phyloP scores from a whole-genome alignment of 2,113 vertebrate species.

The Paramisgurnus dabryanus region DNA sequence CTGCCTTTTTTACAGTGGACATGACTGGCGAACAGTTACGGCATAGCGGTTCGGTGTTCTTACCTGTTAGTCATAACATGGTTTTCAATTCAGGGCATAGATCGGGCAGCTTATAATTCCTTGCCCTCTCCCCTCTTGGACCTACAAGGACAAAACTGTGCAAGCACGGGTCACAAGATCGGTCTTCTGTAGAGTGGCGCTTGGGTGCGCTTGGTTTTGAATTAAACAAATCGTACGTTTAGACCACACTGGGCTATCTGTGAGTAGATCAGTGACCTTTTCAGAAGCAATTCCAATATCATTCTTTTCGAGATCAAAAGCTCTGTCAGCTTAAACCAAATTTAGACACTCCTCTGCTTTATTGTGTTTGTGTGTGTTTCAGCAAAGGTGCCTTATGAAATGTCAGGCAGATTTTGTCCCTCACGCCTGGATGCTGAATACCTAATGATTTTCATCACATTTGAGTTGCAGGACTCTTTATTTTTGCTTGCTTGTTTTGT shows the following conservation, averaged over 20 bases:
- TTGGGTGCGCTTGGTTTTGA: not conserved
- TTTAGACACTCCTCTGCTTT: conserved; percentile 32
- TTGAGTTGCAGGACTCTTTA: conserved; percentile 42
- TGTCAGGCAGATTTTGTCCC: conserved; percentile 51
- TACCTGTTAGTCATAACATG: no score
- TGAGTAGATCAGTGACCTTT: conserved; percentile 35
- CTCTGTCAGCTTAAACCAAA: conserved; percentile 22
- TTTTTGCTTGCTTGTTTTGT: conserved; percentile 47
- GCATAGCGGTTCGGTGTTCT: no score
- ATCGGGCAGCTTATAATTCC: no score
- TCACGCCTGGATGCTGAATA: conserved; percentile 46
- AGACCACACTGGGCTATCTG: not conserved
- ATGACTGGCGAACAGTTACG: no score
- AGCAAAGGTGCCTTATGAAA: conserved; percentile 47
- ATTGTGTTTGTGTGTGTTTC: conserved; percentile 41
- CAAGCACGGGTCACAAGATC: no score
- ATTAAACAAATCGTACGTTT: not conserved
- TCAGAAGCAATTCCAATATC: conserved; percentile 29
- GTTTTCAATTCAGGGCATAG: not conserved
- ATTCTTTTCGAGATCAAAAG: conserved; percentile 14
- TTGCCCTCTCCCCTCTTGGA: no score
- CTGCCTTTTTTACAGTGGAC: no score
- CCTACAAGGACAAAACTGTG: no score
- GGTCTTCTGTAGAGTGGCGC: no score
- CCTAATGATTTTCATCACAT: conserved; percentile 48